Evolutionary conservation across 1,140 invertebrate genomes (phyloP).

Genomic region (Nymphalis io): DNA sequence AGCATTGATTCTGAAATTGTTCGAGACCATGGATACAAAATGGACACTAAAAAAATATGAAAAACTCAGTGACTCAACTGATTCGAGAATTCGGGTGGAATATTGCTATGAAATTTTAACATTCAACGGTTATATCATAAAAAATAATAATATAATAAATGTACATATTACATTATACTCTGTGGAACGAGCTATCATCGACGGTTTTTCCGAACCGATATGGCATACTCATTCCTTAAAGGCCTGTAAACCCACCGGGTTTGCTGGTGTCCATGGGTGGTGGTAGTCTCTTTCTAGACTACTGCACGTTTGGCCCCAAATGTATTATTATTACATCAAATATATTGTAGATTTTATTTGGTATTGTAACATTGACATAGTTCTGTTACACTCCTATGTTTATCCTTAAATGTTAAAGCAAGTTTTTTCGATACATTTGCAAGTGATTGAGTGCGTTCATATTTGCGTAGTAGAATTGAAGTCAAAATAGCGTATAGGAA

Average conservation of each 20-base stretch:
- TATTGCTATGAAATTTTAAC: not conserved
- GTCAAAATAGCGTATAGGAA: constrained; percentile 26
- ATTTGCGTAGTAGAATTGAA: constrained; percentile 25
- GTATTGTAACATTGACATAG: not conserved
- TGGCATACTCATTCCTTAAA: no score
- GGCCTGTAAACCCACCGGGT: no score
- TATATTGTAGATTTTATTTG: not conserved
- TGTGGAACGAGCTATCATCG: no score
- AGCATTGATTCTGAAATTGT: constrained; percentile 25
- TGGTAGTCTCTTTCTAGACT: no score
- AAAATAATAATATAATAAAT: no score
- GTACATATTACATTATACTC: not conserved
- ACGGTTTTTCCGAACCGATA: no score
- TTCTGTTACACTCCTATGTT: not conserved
- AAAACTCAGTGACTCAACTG: constrained; percentile 8
- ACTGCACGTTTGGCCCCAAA: no score
- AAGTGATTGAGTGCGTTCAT: not conserved
- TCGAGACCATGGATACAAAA: constrained; percentile 15
- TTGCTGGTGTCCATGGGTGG: no score
- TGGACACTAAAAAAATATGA: constrained; percentile 21
- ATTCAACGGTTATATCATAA: not conserved
- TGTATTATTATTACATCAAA: no score
- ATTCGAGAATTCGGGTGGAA: not conserved
- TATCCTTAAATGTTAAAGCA: constrained; percentile 5
- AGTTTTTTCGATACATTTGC: not conserved